Conservation (phyloP, 2,888 invertebrate species). For the Sussaba pulchella region DNA sequence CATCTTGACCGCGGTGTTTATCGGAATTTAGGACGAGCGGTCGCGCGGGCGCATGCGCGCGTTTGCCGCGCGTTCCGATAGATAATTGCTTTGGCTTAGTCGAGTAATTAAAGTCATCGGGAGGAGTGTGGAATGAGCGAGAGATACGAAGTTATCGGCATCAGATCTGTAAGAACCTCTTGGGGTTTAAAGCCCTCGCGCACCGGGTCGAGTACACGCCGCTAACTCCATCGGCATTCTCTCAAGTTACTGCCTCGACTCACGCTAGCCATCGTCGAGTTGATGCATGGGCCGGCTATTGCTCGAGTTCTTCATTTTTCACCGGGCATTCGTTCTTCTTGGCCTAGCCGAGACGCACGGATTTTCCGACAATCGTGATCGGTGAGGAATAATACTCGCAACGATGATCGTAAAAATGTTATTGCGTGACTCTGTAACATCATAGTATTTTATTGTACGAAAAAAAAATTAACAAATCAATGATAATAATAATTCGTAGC, state of each 20-base stretch:
- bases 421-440: too few relatives aligned
- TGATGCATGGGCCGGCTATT: conserved; percentile 17
- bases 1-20: conserved; percentile 51
- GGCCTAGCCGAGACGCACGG: not conserved
- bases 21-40: conserved; percentile 73
- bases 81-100: conserved; percentile 71
- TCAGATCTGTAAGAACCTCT: conserved; percentile 65
- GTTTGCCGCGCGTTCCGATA: conserved; percentile 59
- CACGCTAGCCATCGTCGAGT: conserved; percentile 69
- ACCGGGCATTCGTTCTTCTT: conserved; percentile 4
- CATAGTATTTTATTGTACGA: not conserved
- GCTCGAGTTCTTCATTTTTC: conserved; percentile 26
- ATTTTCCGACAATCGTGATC: conserved; percentile 52
- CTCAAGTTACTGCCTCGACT: conserved; percentile 73
- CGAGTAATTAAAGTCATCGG: conserved; percentile 77
- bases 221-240: conserved; percentile 67
- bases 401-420: conserved; percentile 10
- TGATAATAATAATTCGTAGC: too few relatives aligned
- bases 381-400: conserved; percentile 45
- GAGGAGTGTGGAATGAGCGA: conserved; percentile 67
- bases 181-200: conserved; percentile 42
- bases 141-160: conserved; percentile 70
- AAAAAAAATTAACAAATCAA: too few relatives aligned
- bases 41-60: conserved; percentile 43
- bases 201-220: conserved; percentile 5